Conservation (phyloP, 2,797 vertebrate genomes). For the Anabacerthia variegaticeps region DNA sequence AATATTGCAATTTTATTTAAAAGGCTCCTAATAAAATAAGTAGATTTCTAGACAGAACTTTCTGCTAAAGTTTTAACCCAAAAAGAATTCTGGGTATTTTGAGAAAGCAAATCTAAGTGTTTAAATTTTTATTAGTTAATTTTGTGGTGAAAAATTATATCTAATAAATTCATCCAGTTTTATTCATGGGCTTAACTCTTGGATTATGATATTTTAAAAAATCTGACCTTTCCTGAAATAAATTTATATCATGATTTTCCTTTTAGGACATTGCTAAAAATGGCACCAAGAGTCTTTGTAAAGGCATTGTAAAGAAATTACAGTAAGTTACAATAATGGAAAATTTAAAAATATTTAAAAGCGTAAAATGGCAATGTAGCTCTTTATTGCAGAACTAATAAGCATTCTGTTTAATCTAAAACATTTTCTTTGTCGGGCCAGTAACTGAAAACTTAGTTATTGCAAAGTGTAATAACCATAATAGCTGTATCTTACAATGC, state of each 20-base stretch:
- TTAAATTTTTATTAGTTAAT: background rate
- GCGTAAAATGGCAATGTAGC: background rate
- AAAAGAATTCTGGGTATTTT: background rate
- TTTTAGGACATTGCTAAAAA: background rate
- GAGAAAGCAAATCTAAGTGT: background rate
- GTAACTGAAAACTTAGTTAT: background rate
- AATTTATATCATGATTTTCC: background rate
- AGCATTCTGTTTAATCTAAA: background rate
- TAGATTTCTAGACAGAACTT: background rate
- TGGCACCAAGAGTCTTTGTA: background rate
- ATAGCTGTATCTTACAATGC: background rate
- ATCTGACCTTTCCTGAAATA: background rate
- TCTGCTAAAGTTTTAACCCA: background rate
- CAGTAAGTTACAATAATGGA: background rate
- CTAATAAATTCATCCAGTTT: background rate
- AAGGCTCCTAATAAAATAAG: background rate
- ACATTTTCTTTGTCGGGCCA: background rate
- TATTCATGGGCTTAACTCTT: background rate
- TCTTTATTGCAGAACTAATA: background rate
- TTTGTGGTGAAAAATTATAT: background rate
- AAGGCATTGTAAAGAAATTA: background rate
- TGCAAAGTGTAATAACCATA: background rate
- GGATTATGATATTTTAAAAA: background rate
- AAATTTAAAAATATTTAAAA: background rate
- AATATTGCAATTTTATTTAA: background rate